Evolutionary conservation across 2,888 invertebrate genomes (phyloP).

Genomic region (Agrochola lychnidis): DNA sequence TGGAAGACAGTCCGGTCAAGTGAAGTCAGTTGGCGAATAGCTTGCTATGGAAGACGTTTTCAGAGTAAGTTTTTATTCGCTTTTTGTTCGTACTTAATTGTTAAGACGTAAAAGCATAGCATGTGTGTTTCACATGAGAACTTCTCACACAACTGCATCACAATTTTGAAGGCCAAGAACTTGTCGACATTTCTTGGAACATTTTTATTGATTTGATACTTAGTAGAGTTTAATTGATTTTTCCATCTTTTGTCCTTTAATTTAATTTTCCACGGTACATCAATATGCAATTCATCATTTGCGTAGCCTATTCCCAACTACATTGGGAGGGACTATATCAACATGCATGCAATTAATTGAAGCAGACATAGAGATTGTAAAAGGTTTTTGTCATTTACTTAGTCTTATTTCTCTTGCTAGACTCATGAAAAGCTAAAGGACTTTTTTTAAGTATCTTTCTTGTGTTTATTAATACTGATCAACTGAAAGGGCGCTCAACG

Average conservation of each 20-base stretch:
- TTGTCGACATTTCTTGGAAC: slow-evolving; percentile 35
- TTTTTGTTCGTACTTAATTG: slow-evolving; percentile 14
- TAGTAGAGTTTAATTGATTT: neutral
- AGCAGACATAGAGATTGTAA: neutral
- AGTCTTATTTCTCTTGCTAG: slow-evolving; percentile 8
- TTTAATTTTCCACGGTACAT: neutral
- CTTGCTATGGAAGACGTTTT: slow-evolving; percentile 40
- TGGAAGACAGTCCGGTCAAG: slow-evolving; percentile 24
- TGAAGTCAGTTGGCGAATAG: slow-evolving; percentile 22
- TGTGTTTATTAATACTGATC: neutral
- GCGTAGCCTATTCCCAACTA: neutral
- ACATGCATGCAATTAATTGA: neutral
- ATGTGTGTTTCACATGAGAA: slow-evolving; percentile 58
- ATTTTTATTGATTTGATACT: slow-evolving; percentile 20
- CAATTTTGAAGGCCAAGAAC: slow-evolving; percentile 52
- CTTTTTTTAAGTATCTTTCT: neutral
- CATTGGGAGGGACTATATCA: neutral
- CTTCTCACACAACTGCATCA: slow-evolving; percentile 48
- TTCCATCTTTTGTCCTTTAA: neutral
- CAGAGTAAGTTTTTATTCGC: slow-evolving; percentile 48
- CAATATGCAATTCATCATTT: neutral
- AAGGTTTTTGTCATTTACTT: neutral
- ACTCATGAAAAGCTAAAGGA: neutral
- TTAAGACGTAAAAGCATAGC: slow-evolving; percentile 38
- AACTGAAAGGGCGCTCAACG: neutral